Evolutionary conservation across 2,888 invertebrate species (phyloP).

Genomic region (Limnephilus rhombicus): DNA sequence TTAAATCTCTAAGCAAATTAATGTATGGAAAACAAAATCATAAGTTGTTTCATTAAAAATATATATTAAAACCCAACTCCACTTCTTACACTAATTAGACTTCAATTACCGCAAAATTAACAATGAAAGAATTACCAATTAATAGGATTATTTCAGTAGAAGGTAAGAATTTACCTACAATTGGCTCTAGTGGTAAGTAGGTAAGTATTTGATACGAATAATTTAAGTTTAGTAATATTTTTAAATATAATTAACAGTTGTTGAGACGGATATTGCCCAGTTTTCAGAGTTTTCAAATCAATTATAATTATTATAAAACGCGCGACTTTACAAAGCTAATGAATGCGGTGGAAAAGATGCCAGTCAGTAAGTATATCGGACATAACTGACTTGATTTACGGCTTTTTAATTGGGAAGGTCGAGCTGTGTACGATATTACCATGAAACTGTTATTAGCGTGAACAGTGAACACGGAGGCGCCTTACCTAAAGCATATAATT

Average conservation of each 20-base stretch:
- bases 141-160: background rate
- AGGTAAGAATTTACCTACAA: background rate
- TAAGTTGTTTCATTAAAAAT: too few species aligned
- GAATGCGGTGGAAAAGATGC: background rate
- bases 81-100: background rate
- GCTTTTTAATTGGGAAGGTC: slow-evolving; percentile 40
- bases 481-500: background rate
- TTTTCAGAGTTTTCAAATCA: background rate
- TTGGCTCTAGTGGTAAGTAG: background rate
- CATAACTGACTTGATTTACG: slow-evolving; percentile 27
- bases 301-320: background rate
- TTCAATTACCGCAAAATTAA: background rate
- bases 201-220: background rate
- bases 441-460: background rate
- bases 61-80: background rate
- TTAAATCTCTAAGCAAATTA: background rate
- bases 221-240: background rate
- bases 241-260: slow-evolving; percentile 12
- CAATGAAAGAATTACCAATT: background rate
- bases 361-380: slow-evolving; percentile 28
- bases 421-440: background rate
- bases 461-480: background rate
- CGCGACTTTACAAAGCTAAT: background rate
- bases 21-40: background rate
- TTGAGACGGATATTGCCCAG: slow-evolving; percentile 20